Conservation (phyloP, 2,888 invertebrate species). For the Brachyptera putata region DNA sequence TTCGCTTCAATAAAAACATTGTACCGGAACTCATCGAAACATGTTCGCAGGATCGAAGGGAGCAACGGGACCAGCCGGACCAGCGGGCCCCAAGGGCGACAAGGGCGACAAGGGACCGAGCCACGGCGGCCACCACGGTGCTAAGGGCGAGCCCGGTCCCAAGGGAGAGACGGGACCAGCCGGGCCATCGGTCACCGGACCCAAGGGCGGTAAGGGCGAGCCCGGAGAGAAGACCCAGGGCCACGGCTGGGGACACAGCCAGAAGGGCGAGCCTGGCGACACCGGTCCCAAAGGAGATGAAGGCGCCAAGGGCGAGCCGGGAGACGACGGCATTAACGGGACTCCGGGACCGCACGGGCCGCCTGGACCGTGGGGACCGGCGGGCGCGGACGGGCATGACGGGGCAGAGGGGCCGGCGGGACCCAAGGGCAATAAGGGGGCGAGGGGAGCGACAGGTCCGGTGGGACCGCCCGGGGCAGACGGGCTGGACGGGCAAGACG, state of each 20-base stretch:
- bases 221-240: neutral
- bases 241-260: neutral
- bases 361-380: neutral
- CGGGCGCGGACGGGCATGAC: conserved; percentile 37
- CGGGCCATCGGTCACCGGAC: neutral
- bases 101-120: conserved; percentile 2
- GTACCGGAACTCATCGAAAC: too few species aligned
- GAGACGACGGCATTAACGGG: neutral
- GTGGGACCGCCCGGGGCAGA: conserved; percentile 1
- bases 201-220: neutral
- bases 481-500: conserved; percentile 8
- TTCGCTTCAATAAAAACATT: too few species aligned
- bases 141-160: conserved; percentile 10
- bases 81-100: conserved; percentile 5
- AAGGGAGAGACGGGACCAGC: conserved; percentile 6
- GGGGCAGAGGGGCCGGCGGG: conserved; percentile 4
- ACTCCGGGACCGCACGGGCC: neutral
- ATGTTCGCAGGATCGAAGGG: too few species aligned
- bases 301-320: neutral
- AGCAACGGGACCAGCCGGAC: neutral
- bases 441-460: neutral
- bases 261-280: conserved; percentile 4
- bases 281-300: conserved; percentile 52
- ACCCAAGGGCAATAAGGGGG: conserved; percentile 7
- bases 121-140: neutral